Conservation (phyloP, 2,888 invertebrate genomes). For the Pandemis heparana region DNA sequence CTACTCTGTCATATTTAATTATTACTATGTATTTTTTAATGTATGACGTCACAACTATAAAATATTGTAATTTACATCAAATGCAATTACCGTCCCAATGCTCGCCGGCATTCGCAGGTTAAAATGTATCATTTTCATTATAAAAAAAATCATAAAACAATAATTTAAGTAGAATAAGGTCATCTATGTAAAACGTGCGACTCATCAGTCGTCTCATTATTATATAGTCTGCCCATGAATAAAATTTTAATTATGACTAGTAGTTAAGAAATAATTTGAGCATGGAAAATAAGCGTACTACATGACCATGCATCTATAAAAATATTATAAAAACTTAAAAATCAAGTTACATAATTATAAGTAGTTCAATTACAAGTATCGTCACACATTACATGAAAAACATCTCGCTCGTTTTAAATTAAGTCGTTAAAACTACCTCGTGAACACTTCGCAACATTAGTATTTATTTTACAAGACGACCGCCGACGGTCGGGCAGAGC, state of each 20-base stretch:
- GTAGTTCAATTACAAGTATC: constrained; percentile 65
- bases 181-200: constrained; percentile 64
- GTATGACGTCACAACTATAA: constrained; percentile 74
- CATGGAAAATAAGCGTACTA: constrained; percentile 83
- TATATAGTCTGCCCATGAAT: constrained; percentile 62
- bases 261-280: constrained; percentile 83
- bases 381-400: constrained; percentile 64
- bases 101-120: constrained; percentile 68
- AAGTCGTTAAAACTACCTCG: constrained; percentile 54
- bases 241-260: constrained; percentile 82
- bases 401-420: constrained; percentile 50
- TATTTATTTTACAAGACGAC: constrained; percentile 31
- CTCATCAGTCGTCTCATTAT: constrained; percentile 54
- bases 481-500: neutral
- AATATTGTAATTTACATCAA: constrained; percentile 65
- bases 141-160: constrained; percentile 54
- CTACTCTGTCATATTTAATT: constrained; percentile 64
- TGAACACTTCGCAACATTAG: constrained; percentile 56
- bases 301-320: constrained; percentile 82
- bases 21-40: constrained; percentile 60
- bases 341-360: constrained; percentile 77
- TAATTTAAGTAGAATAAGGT: constrained; percentile 68
- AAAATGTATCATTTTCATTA: constrained; percentile 46
- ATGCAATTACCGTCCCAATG: constrained; percentile 58
- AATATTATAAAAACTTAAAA: constrained; percentile 75